A percentile compares a stretch with the other conserved stretches of the same genome.
Conservation (phyloP, 2,113 vertebrate species). For the Lasiurus cinereus region DNA sequence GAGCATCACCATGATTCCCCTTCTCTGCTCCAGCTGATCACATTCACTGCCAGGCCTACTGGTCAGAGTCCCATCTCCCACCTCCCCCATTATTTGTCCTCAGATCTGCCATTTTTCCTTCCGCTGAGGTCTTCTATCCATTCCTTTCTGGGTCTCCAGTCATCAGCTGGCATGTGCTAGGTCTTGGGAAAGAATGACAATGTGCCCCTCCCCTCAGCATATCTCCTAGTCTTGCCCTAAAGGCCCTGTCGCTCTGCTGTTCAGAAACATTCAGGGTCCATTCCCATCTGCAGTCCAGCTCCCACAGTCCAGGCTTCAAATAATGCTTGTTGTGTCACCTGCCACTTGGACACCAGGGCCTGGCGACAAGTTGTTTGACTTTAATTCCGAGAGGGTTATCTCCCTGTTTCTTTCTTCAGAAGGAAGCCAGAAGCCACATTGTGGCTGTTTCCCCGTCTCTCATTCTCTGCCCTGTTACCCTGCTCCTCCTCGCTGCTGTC, state of each 20-base stretch:
- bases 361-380: conserved; percentile 36
- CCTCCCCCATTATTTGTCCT: background rate
- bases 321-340: background rate
- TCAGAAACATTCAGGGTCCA: background rate
- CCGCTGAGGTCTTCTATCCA: fast-evolving
- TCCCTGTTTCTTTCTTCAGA: conserved; percentile 16
- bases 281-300: background rate
- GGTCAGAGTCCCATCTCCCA: background rate
- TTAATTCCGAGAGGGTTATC: background rate
- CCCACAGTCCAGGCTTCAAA: background rate
- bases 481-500: background rate
- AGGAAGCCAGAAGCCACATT: background rate
- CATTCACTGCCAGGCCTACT: background rate
- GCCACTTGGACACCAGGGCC: background rate
- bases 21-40: background rate
- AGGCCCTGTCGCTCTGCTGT: background rate
- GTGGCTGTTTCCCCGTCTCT: background rate
- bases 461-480: background rate
- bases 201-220: background rate
- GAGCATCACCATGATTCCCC: background rate
- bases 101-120: conserved; percentile 3
- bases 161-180: background rate
- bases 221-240: background rate
- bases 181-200: background rate
- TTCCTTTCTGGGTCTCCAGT: background rate